phyloP scores from a whole-genome alignment of 2,797 vertebrate species.

The Ctenopoma kingsleyae region DNA sequence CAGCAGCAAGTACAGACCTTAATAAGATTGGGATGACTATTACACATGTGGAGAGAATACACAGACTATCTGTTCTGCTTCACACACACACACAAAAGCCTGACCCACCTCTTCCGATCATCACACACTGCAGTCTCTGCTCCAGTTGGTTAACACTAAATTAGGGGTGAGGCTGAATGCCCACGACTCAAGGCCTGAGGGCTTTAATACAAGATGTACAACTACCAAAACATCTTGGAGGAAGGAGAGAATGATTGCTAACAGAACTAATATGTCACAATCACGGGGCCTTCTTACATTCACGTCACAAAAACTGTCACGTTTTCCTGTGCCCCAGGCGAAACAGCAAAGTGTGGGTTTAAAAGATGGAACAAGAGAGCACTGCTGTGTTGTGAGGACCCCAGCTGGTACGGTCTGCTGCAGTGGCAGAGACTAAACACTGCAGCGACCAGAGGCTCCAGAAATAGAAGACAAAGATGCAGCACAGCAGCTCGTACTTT shows the following conservation, averaged over 20 bases:
- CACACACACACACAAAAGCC: not conserved
- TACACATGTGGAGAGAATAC: conserved; percentile 75
- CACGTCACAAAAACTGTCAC: not conserved
- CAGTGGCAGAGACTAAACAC: conserved; percentile 53
- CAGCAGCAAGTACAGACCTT: conserved; percentile 76
- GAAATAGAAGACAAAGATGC: conserved; percentile 46
- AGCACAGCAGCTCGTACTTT: conserved; percentile 11
- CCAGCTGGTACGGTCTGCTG: conserved; percentile 47
- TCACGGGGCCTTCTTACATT: not conserved
- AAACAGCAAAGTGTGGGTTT: not conserved
- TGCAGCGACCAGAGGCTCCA: conserved; percentile 51
- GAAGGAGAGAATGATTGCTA: not conserved
- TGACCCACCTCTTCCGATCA: conserved; percentile 70
- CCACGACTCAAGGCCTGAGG: conserved; percentile 41
- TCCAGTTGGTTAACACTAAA: conserved; percentile 69
- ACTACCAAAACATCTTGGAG: not conserved
- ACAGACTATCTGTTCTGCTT: conserved; percentile 36
- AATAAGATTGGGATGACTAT: conserved; percentile 88
- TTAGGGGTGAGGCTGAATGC: conserved; percentile 36
- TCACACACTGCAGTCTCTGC: conserved; percentile 67
- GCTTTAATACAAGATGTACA: conserved; percentile 35
- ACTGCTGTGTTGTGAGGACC: conserved; percentile 14
- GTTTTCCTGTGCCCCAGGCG: not conserved
- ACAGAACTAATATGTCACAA: not conserved
- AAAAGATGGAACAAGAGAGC: not conserved